These are phyloP conservation scores for Perca flavescens DNA, from an alignment of 2,113 vertebrate genomes.

Conservation along the genomic window DNA sequence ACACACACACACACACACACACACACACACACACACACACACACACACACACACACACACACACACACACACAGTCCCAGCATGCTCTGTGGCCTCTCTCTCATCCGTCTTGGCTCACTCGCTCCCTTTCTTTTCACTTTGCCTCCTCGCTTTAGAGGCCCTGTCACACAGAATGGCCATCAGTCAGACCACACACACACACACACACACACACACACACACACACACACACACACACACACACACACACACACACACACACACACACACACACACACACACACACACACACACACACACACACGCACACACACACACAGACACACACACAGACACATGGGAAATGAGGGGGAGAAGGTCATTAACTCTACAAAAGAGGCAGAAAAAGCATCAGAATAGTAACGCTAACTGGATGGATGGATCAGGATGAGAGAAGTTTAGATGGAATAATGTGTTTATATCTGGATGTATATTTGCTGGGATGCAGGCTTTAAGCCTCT, in stretches of 20 bases:
- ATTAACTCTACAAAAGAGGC: constrained; percentile 61
- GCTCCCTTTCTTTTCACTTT: constrained; percentile 60
- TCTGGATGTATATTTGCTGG: neutral
- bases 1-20: neutral
- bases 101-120: constrained; percentile 59
- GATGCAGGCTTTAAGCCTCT: too few species aligned
- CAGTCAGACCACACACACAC: constrained; percentile 75
- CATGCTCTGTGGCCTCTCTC: constrained; percentile 50
- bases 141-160: constrained; percentile 71
- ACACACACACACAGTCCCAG: constrained; percentile 29
- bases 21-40: constrained; percentile 27
- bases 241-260: constrained; percentile 56
- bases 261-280: constrained; percentile 11
- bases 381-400: too few species aligned
- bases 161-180: constrained; percentile 66
- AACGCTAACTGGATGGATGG: neutral
- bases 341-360: constrained; percentile 68
- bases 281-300: constrained; percentile 50
- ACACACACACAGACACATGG: constrained; percentile 23
- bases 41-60: constrained; percentile 38
- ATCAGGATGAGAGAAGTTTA: constrained; percentile 5
- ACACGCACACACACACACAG: constrained; percentile 56
- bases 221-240: constrained; percentile 31
- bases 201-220: constrained; percentile 37
- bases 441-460: neutral